A percentile compares a stretch with the other conserved stretches of the same genome.
Evolutionary conservation across 2,113 vertebrate genomes (phyloP).

Genomic region (Oxygymnocypris stewartii): DNA sequence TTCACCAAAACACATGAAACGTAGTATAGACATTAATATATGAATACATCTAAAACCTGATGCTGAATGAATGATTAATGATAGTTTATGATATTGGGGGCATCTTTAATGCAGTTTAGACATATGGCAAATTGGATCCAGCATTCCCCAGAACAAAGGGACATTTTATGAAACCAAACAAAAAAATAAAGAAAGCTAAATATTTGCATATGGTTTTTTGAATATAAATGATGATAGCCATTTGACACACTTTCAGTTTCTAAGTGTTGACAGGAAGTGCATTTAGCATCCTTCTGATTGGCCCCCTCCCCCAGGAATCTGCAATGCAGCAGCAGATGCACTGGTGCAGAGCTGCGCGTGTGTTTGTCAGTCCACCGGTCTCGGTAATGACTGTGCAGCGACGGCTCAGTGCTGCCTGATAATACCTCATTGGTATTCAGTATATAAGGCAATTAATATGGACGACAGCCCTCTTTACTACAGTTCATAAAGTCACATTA

Average conservation of each 20-base stretch:
- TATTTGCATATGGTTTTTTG: not conserved
- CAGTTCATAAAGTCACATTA: not conserved
- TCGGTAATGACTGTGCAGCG: slow-evolving; percentile 13
- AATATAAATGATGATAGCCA: not conserved
- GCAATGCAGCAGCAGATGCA: slow-evolving; percentile 45
- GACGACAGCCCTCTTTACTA: not conserved
- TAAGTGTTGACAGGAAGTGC: not conserved
- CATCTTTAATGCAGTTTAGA: not conserved
- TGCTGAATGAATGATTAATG: not conserved
- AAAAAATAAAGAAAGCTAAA: not conserved
- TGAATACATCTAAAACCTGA: not conserved
- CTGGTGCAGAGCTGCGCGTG: slow-evolving; percentile 37
- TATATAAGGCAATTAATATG: not conserved
- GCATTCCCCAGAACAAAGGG: not conserved
- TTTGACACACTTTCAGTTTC: not conserved
- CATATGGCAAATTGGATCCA: not conserved
- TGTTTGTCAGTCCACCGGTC: slow-evolving; percentile 23
- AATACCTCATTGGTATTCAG: slow-evolving; percentile 22
- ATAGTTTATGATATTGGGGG: not conserved
- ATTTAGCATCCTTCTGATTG: not conserved
- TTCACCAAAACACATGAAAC: not conserved
- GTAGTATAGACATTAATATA: not conserved
- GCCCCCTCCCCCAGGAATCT: slow-evolving; percentile 36
- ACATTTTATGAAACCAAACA: not conserved
- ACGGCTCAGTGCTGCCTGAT: not conserved